A percentile compares a stretch with the other conserved stretches of the same genome.
Evolutionary conservation across 1,140 invertebrate genomes (phyloP).

Genomic region (Apis mellifera): DNA sequence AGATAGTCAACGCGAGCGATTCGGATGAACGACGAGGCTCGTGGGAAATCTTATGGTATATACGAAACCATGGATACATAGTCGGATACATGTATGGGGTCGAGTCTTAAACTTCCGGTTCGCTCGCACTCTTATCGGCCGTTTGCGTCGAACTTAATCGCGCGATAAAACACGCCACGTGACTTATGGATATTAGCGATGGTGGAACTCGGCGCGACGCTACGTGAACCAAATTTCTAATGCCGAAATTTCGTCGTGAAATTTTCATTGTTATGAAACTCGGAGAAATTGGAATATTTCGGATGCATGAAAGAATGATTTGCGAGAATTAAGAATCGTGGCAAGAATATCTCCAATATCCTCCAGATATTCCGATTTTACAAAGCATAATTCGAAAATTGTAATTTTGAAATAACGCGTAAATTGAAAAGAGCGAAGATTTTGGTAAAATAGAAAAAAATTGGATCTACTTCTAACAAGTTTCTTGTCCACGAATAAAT

Average conservation of each 20-base stretch:
- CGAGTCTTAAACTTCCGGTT: constrained; percentile 45
- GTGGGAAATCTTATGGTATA: constrained; percentile 78
- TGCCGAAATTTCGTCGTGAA: neutral
- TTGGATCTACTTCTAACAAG: no score
- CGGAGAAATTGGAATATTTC: neutral
- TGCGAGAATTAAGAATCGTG: neutral
- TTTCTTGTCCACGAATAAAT: no score
- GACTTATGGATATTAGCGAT: constrained; percentile 20
- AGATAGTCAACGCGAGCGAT: constrained; percentile 56
- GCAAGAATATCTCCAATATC: no score
- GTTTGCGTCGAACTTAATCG: constrained; percentile 58
- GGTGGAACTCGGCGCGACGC: no score
- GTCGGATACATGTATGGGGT: neutral
- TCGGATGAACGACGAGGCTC: constrained; percentile 75
- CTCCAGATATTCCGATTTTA: no score
- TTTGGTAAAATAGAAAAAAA: no score
- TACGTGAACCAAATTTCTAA: neutral
- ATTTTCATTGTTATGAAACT: neutral
- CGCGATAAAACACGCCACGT: constrained; percentile 28
- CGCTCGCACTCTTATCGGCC: constrained; percentile 47
- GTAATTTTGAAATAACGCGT: no score
- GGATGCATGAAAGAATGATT: accelerated
- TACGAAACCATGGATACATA: constrained; percentile 52
- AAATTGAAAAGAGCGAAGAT: no score
- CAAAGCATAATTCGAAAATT: no score